These are phyloP conservation scores for Typhlomys cinereus DNA, from an alignment of 2,113 vertebrate species.

Conservation along the genomic window DNA sequence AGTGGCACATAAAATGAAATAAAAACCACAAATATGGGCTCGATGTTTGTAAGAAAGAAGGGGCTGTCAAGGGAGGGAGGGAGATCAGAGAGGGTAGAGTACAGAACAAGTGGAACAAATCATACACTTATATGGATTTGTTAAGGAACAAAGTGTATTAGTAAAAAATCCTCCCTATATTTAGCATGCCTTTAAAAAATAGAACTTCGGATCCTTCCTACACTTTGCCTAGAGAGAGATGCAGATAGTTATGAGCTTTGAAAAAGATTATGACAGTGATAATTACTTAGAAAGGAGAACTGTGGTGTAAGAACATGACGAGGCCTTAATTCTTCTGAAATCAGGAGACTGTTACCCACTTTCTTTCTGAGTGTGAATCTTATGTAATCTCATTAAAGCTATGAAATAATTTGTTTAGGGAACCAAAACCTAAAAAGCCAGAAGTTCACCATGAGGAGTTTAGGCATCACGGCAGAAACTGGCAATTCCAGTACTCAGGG, in stretches of 20 bases:
- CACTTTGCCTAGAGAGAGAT: slow-evolving; percentile 47
- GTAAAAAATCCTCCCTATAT: neutral
- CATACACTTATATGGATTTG: no score
- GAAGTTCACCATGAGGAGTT: neutral
- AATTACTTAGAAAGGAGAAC: neutral
- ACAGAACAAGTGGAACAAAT: no score
- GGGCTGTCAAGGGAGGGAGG: no score
- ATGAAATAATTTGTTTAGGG: no score
- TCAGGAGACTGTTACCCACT: neutral
- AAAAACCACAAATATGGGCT: no score
- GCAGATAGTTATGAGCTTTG: neutral
- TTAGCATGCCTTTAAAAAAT: slow-evolving; percentile 15
- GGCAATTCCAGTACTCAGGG: neutral
- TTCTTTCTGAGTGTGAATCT: neutral
- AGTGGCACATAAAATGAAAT: no score
- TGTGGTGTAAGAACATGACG: neutral
- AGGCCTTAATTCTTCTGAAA: slow-evolving; percentile 24
- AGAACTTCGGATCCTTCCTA: neutral
- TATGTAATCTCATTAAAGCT: neutral
- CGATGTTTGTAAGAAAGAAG: no score
- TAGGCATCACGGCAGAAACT: no score
- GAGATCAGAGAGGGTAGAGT: no score
- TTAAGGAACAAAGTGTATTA: no score
- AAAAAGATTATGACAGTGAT: neutral
- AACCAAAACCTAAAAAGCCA: neutral